These are phyloP conservation scores for Pangasius sanitwongsei DNA, from an alignment of 2,797 vertebrate species.

Conservation along the genomic window DNA sequence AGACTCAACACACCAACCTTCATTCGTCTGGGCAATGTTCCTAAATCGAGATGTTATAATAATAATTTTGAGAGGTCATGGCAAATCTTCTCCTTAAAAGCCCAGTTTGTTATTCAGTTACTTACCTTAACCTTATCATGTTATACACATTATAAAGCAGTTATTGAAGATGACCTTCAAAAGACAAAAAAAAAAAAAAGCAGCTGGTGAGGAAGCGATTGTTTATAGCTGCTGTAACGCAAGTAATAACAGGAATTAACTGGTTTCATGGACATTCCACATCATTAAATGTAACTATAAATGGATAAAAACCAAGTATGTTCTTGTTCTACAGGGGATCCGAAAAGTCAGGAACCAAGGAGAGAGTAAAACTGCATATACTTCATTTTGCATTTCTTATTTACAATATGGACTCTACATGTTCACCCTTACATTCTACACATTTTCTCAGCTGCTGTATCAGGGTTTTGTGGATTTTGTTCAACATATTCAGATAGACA, in stretches of 20 bases:
- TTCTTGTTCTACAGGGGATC: background rate
- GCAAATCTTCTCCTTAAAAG: background rate
- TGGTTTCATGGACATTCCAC: background rate
- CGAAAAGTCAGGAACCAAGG: background rate
- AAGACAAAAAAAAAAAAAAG: too few relatives aligned
- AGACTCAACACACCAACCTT: background rate
- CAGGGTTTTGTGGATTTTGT: background rate
- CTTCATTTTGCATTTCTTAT: background rate
- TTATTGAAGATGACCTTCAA: too few relatives aligned
- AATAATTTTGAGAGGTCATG: background rate
- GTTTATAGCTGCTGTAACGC: background rate
- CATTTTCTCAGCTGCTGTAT: background rate
- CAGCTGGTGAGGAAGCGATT: background rate
- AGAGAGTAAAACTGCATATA: background rate
- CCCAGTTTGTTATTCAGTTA: background rate
- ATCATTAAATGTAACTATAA: background rate
- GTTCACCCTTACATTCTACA: background rate
- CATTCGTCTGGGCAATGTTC: background rate
- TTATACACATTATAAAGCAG: background rate
- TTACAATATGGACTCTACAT: background rate
- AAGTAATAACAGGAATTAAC: conserved; percentile 5
- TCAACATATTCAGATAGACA: background rate
- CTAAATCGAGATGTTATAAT: background rate
- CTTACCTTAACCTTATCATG: background rate
- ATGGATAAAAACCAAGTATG: background rate